Percentiles rank a stretch among this genome's conserved stretches.
Evolutionary conservation across 2,113 vertebrate species (phyloP).

Genomic region (Eptesicus fuscus): DNA sequence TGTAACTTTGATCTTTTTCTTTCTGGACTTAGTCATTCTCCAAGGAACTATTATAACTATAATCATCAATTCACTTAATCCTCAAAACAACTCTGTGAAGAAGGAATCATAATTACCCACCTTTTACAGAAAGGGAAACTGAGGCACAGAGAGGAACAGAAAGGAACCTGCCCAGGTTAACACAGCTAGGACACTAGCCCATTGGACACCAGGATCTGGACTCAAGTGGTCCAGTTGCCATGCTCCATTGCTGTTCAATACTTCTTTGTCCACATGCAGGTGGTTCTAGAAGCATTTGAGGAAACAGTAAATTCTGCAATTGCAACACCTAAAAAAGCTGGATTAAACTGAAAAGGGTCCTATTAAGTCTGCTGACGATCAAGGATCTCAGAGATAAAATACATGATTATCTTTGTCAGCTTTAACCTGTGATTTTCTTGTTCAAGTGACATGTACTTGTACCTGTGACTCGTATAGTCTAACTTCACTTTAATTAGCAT

Average conservation of each 20-base stretch:
- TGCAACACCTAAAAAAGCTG: neutral
- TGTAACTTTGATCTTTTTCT: neutral
- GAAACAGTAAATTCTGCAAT: neutral
- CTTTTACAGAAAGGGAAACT: neutral
- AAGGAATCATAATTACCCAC: neutral
- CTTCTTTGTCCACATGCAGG: neutral
- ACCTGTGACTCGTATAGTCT: neutral
- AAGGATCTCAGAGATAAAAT: neutral
- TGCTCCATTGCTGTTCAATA: neutral
- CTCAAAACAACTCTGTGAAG: neutral
- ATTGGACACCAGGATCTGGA: neutral
- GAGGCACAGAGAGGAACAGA: neutral
- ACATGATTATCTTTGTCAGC: neutral
- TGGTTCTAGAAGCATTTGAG: neutral
- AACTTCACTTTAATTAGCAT: conserved; percentile 36
- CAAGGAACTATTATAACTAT: neutral
- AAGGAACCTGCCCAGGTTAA: neutral
- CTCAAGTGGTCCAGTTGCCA: neutral
- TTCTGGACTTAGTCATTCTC: neutral
- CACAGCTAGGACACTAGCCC: neutral
- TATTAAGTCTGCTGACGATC: neutral
- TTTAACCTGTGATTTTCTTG: conserved; percentile 2
- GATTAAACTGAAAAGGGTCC: neutral
- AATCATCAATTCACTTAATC: neutral
- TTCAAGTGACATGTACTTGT: neutral